Base-by-base conservation (phyloP, 2,113 vertebrate species). In the Callionymus lyra region DNA sequence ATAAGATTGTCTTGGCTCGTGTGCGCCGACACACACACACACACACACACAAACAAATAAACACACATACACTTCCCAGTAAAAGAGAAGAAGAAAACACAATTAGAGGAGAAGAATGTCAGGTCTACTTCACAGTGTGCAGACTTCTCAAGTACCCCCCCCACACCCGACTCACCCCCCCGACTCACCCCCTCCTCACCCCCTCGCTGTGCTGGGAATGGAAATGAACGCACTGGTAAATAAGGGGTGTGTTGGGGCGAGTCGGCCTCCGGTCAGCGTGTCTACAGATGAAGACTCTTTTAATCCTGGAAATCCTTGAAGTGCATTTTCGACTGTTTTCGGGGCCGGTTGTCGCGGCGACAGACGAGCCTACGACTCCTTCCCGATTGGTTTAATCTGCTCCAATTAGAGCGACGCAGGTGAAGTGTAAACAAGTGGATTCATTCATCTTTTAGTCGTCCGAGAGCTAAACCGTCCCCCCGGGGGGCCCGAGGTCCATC, bases 1-100 rank as follows among this genome's bases (percentile, higher is more conserved):
- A 71, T 73, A 66, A 65, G 53, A 32, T 56, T 48, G 41, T 35
- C 21, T 27, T 8, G 21, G 21, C 21, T n/a, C 70, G 42, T 44
- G 14, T 11, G 16, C 32, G 10, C 12, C 2, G 18, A 2, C 13
- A 14, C 10, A 12, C 39, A 13, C 19, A 3, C 19, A 1, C 21
- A 31, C 13, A 31, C 16, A 19, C 43, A 45, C 43, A 35, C 8
- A 35, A 18, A n/a, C n/a, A n/a, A n/a, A n/a, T n/a, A n/a, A n/a
- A n/a, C 21, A 27, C 21, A 27, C 21, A 27, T 8, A 27, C 14
- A 10, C 14, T 13, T 34, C 11, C 44, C 33, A 12, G 31, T 16
- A 18, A 45, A 45, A n/a, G 31, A 44, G 9, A 44, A 27, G 16
- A 35, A 17, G 33, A 45, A 45, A 35, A 35, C 16, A 35, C 33